These are phyloP conservation scores for Papilio helenus DNA, from an alignment of 1,140 invertebrate species.

Conservation along the genomic window DNA sequence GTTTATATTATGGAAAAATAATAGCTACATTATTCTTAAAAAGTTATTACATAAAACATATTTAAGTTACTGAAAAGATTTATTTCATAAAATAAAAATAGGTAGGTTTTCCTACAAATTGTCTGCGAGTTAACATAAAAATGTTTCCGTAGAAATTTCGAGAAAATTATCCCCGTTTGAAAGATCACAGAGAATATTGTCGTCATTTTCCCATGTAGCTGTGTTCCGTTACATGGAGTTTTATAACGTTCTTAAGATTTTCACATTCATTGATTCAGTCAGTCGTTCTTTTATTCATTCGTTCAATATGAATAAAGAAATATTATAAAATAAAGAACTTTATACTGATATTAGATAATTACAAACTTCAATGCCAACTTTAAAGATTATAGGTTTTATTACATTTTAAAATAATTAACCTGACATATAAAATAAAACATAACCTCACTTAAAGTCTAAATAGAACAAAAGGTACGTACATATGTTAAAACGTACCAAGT, in stretches of 20 bases:
- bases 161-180: slow-evolving; percentile 10
- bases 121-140: not conserved
- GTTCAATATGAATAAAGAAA: not conserved
- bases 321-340: too few species aligned
- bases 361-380: not conserved
- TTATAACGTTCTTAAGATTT: not conserved
- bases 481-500: too few species aligned
- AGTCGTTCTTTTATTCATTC: not conserved
- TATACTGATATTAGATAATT: not conserved
- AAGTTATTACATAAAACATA: not conserved
- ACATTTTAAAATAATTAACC: too few species aligned
- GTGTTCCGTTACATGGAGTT: not conserved
- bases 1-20: not conserved
- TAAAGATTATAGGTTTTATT: too few species aligned
- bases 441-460: too few species aligned
- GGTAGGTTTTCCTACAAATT: not conserved
- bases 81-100: not conserved
- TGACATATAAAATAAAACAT: too few species aligned
- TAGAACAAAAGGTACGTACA: too few species aligned
- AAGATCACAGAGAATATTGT: slow-evolving; percentile 5
- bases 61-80: not conserved
- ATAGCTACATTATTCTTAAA: not conserved
- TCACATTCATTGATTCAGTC: slow-evolving; percentile 3
- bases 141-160: not conserved
- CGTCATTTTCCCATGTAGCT: not conserved